Evolutionary conservation across 2,113 vertebrate genomes (phyloP), one percentile per base, ranked within the genome.

Genomic region (Oryzias curvinotus): DNA sequence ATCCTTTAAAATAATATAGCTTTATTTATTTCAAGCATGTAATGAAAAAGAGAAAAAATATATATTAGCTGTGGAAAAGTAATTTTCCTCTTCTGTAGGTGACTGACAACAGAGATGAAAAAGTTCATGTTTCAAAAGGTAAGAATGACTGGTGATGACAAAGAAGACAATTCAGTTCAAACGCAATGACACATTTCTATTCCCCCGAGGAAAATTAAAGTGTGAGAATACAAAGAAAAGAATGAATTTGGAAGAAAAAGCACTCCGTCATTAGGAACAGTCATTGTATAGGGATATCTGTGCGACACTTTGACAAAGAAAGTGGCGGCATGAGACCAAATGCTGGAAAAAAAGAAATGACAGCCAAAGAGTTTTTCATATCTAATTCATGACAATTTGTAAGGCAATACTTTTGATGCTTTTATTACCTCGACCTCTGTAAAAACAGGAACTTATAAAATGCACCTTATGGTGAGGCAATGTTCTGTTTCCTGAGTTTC

Each of bases 121-220:
- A 62, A 48, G 49, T 21, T 58, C 42, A 66, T 17, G 30, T 66
- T 50, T 76, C 53, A 30, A 58, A 48, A 48, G 28, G 5, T 15
- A 30, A n/a, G 51, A 30, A 18, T 1, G 16, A 12, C 10, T 41
- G 45, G 6, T 47, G 45, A 47, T 17, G 47, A 48, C 12, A 18
- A 18, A 48, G n/a, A 48, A 48, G 16, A 48, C 47, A 48, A 48
- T 48, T 36, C 36, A 36, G 36, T 36, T 36, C 36, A 36, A 36
- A 36, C 12, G 12, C 36, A 36, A 36, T 36, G 10, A 36, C 12
- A 36, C 30, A 10, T 36, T 36, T 36, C 36, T 36, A 12, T 36
- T 36, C 36, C 36, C 36, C 2, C 10, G 36, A 36, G 36, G 36
- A 36, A 36, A 36, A 36, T 36, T 36, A 36, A 36, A 36, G 36